A percentile compares a stretch with the other conserved stretches of the same genome.
phyloP scores from a whole-genome alignment of 1,140 invertebrate species.

The Drosophila repleta region DNA sequence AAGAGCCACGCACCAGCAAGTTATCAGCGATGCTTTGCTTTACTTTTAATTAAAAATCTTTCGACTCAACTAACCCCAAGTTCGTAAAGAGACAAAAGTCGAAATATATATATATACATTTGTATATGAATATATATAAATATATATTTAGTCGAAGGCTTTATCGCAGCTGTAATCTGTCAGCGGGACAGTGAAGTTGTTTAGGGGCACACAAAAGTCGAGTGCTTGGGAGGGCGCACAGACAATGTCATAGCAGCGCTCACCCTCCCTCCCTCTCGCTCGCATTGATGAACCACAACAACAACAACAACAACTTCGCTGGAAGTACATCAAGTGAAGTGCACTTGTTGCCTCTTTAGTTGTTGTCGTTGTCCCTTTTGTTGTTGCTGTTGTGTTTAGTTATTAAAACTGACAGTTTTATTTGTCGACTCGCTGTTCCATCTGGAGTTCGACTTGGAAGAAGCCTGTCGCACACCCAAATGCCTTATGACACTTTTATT shows the following conservation, averaged over 20 bases:
- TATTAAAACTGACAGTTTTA: slow-evolving; percentile 83
- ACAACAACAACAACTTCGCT: slow-evolving; percentile 21
- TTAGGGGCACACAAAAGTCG: slow-evolving; percentile 31
- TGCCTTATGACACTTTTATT: slow-evolving; percentile 76
- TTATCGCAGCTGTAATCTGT: slow-evolving; percentile 82
- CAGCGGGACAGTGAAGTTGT: slow-evolving; percentile 38
- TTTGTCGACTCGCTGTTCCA: slow-evolving; percentile 62
- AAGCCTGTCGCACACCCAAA: slow-evolving; percentile 28
- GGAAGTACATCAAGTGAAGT: slow-evolving; percentile 58
- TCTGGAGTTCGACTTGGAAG: slow-evolving; percentile 22
- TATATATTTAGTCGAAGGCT: slow-evolving; percentile 13
- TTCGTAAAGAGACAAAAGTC: slow-evolving; percentile 41
- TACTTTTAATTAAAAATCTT: slow-evolving; percentile 66
- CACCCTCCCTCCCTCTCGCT: not conserved
- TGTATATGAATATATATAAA: slow-evolving; percentile 5
- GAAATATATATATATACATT: slow-evolving; percentile 17
- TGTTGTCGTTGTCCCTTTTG: slow-evolving; percentile 15
- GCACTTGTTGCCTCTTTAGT: slow-evolving; percentile 45
- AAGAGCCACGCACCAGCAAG: slow-evolving; percentile 20
- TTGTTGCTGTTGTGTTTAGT: slow-evolving; percentile 60
- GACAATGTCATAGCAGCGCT: slow-evolving; percentile 18
- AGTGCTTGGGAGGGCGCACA: slow-evolving; percentile 19
- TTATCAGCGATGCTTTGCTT: slow-evolving; percentile 61
- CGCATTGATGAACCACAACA: slow-evolving; percentile 36
- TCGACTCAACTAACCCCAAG: slow-evolving; percentile 7